A percentile compares a stretch with the other conserved stretches of the same genome.
These are phyloP conservation scores for Alligator mississippiensis DNA, from an alignment of 2,113 vertebrate genomes.

Conservation along the genomic window DNA sequence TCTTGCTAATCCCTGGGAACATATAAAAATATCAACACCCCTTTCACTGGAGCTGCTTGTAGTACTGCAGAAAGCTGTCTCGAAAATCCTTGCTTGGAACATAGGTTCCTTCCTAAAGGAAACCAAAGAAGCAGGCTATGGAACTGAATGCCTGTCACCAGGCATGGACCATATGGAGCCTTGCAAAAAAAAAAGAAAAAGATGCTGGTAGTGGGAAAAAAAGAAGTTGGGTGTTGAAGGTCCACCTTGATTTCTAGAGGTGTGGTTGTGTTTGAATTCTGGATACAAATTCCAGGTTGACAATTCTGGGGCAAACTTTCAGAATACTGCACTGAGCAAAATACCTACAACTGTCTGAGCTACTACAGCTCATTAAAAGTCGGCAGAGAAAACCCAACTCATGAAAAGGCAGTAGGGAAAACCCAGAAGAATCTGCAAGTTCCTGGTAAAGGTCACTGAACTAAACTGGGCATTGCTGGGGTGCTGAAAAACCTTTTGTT, in stretches of 20 bases:
- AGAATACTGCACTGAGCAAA: not conserved
- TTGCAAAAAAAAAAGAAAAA: not conserved
- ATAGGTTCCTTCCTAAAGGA: not conserved
- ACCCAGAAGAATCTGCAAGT: fast-evolving
- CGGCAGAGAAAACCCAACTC: not conserved
- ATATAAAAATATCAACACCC: not conserved
- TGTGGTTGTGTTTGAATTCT: not conserved
- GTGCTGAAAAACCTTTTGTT: not conserved
- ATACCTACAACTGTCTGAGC: not conserved
- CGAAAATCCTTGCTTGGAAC: not conserved
- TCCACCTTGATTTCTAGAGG: not conserved
- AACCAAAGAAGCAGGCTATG: not conserved
- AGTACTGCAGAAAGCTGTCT: not conserved
- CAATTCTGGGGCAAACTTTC: fast-evolving
- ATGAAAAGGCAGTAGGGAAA: not conserved
- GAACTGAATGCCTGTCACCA: not conserved
- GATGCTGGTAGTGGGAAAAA: not conserved
- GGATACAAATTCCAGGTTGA: not conserved
- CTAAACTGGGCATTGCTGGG: not conserved
- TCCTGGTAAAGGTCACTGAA: not conserved
- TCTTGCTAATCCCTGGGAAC: not conserved
- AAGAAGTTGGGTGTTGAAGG: not conserved
- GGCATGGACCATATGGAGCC: not conserved
- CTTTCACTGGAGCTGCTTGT: not conserved
- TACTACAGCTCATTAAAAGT: not conserved